These are phyloP conservation scores for Synchiropus splendidus DNA, from an alignment of 2,113 vertebrate genomes.

Conservation along the genomic window DNA sequence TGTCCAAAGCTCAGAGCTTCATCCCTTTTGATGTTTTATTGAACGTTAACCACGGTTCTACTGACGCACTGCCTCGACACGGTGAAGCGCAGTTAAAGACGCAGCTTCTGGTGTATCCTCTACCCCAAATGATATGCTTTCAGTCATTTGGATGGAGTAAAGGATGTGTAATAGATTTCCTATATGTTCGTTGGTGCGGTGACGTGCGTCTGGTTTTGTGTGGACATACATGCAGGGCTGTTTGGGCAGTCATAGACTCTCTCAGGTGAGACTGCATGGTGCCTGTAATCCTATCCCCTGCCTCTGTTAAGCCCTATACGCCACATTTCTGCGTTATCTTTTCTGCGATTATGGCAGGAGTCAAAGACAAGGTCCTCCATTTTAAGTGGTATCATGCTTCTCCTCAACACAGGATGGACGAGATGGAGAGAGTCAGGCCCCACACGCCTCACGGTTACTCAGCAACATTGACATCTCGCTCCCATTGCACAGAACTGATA, in stretches of 20 bases:
- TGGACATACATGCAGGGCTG: not conserved
- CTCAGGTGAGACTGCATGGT: conserved; percentile 10
- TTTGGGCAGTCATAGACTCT: no score
- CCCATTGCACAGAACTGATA: conserved; percentile 9
- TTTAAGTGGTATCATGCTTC: conserved; percentile 19
- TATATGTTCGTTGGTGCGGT: conserved; percentile 3
- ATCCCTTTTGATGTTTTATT: conserved; percentile 64
- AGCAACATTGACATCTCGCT: conserved; percentile 14
- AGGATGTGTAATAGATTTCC: conserved; percentile 15
- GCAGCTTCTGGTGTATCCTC: conserved; percentile 31
- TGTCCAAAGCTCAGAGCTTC: conserved; percentile 44
- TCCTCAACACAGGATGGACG: conserved; percentile 17
- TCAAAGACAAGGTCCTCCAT: conserved; percentile 34
- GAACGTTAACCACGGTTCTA: conserved; percentile 49
- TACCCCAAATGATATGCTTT: conserved; percentile 24
- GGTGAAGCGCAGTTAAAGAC: conserved; percentile 34
- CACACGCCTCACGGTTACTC: conserved; percentile 10
- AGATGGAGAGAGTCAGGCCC: conserved; percentile 5
- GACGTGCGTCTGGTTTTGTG: conserved; percentile 1
- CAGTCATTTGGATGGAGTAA: conserved; percentile 21
- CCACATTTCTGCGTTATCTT: conserved; percentile 4
- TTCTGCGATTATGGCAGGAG: conserved; percentile 11
- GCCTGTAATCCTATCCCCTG: conserved; percentile 6
- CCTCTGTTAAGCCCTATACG: conserved; percentile 1
- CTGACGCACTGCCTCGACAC: conserved; percentile 46